A percentile compares a stretch with the other conserved stretches of the same genome.
phyloP scores from a whole-genome alignment of 2,113 vertebrate genomes.

The Mystacornis crossleyi region DNA sequence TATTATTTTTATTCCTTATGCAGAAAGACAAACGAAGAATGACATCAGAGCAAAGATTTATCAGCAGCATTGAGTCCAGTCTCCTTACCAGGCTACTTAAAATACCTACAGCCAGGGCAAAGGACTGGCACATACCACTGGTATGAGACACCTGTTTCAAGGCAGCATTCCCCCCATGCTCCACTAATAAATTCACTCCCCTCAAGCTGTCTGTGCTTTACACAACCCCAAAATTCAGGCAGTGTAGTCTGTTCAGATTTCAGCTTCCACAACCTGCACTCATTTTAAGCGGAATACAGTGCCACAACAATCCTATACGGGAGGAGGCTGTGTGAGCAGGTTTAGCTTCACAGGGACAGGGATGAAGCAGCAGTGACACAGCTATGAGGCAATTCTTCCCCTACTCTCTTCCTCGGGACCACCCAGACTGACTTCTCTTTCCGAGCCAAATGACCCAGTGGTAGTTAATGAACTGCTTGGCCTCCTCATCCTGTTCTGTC shows the following conservation, averaged over 20 bases:
- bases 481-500: neutral
- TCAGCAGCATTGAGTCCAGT: neutral
- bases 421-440: neutral
- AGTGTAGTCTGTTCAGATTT: neutral
- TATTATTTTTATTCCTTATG: neutral
- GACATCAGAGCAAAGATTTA: neutral
- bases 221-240: neutral
- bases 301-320: neutral
- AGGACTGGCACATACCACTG: neutral
- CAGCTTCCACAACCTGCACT: neutral
- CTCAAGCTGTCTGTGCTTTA: neutral
- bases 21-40: neutral
- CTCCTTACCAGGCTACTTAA: neutral
- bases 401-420: neutral
- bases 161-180: neutral
- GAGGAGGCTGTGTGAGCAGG: neutral
- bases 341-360: neutral
- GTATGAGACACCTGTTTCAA: accelerated
- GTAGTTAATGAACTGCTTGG: neutral
- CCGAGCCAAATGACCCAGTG: neutral
- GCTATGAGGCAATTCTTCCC: neutral
- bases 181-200: neutral
- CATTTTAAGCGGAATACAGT: neutral
- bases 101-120: neutral
- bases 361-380: neutral